These are phyloP conservation scores for Hozukius guyotensis DNA, from an alignment of 2,797 vertebrate genomes.

Conservation along the genomic window DNA sequence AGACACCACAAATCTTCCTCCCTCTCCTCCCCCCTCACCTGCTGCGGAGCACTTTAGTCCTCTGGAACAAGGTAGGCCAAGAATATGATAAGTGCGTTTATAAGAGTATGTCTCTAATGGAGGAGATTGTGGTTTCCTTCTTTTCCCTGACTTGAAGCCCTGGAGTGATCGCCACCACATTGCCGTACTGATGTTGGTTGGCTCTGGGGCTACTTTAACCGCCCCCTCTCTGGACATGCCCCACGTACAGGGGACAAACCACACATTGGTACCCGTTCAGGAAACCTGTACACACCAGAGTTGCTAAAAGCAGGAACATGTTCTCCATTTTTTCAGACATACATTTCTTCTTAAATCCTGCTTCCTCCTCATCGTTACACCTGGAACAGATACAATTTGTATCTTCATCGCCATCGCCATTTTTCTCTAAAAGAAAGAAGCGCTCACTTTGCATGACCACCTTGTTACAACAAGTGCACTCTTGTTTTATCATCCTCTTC, in stretches of 20 bases:
- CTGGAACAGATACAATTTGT: constrained; percentile 50
- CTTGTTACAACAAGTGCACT: constrained; percentile 22
- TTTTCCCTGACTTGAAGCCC: constrained; percentile 32
- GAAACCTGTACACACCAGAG: constrained; percentile 36
- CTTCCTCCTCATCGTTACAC: constrained; percentile 60
- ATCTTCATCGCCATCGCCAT: constrained; percentile 60
- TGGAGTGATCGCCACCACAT: constrained; percentile 30
- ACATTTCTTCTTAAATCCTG: constrained; percentile 59
- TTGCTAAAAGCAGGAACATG: constrained; percentile 52
- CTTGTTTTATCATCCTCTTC: constrained; percentile 46
- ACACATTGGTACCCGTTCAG: constrained; percentile 28
- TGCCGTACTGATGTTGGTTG: constrained; percentile 18
- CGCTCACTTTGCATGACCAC: constrained; percentile 43
- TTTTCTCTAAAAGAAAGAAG: constrained; percentile 43
- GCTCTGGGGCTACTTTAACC: constrained; percentile 9
- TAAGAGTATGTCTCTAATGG: constrained; percentile 25
- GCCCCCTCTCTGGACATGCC: neutral
- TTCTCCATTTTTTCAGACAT: constrained; percentile 60
- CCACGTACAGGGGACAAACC: constrained; percentile 35
- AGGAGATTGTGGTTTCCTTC: constrained; percentile 38
- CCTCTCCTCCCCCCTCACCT: constrained; percentile 96
- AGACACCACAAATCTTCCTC: constrained; percentile 96
- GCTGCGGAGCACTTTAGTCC: constrained; percentile 92
- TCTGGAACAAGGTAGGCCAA: constrained; percentile 91
- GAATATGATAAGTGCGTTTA: constrained; percentile 27